Percentiles rank a stretch among this genome's conserved stretches.
phyloP scores from a whole-genome alignment of 2,113 vertebrate species.

The Chiloscyllium plagiosum region DNA sequence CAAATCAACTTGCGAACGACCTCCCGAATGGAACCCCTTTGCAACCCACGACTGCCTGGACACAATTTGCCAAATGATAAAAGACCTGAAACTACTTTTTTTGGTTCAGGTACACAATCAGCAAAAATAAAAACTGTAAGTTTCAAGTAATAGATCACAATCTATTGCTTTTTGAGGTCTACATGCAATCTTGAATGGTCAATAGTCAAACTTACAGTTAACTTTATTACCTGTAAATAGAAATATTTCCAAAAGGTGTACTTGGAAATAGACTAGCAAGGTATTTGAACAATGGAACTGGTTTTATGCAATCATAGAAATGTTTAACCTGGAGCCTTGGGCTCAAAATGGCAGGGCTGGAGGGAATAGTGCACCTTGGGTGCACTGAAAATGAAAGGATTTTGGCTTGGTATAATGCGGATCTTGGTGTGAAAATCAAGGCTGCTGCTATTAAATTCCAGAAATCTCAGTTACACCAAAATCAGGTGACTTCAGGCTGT shows the following conservation, averaged over 20 bases:
- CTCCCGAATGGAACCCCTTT: too few species aligned
- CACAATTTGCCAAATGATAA: neutral
- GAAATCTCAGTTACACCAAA: neutral
- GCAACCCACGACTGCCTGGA: too few species aligned
- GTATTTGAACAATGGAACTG: neutral
- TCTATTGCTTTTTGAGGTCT: neutral
- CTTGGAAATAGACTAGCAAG: neutral
- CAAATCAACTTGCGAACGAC: too few species aligned
- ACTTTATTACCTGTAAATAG: neutral
- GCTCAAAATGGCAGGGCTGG: neutral
- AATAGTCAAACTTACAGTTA: neutral
- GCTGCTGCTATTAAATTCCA: too few species aligned
- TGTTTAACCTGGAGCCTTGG: neutral
- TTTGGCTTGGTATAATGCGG: neutral
- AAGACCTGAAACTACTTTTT: neutral
- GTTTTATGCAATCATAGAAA: neutral
- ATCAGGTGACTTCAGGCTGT: neutral
- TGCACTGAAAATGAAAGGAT: neutral
- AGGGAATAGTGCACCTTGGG: neutral
- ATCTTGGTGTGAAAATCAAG: neutral
- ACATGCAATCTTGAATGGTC: neutral
- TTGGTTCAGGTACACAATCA: neutral
- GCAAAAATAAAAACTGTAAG: neutral
- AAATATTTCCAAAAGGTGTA: neutral
- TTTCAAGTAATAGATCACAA: neutral